Evolutionary conservation across 2,113 vertebrate genomes (phyloP), one percentile per base, ranked within the genome.

Genomic region (Lepisosteus osseus): DNA sequence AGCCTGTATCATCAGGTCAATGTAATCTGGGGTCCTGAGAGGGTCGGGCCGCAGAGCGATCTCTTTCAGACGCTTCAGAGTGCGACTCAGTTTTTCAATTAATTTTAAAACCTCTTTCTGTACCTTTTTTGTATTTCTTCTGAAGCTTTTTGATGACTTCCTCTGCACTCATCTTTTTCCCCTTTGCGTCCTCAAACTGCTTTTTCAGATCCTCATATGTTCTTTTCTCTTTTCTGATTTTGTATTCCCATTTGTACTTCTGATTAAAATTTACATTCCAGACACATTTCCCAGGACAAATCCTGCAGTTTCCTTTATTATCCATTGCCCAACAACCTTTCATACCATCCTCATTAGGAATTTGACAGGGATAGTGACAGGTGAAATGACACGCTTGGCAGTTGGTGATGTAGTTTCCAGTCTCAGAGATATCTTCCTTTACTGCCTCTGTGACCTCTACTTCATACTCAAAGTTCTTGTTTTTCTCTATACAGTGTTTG

Each of bases 391-490:
- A 76, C 1, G 6, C 11, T 8, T n/a, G 15, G 56, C 80, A 81
- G 43, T 75, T 75, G 0, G 55, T 79, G 29, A n/a, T 45, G 2
- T 54, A 69, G 0, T 4, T 0, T 0, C 15, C 8, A 69, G 4
- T 56, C 0, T 1, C 47, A 2, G 0, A 44, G 17, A 78, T 65
- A 3, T 64, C 57, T 1, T 41, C 0, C 29, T 65, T 3, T 17
- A 40, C n/a, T 3, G 43, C 7, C 8, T 68, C 65, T 14, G 47
- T 74, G 7, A 15, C 17, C 3, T 65, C 44, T 2, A 77, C n/a
- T 14, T 78, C 69, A 44, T 71, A 80, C 29, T 77, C 75, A 72
- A 78, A 80, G 63, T 72, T 1, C 45, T 44, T 70, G 71, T 77
- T 80, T 65, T 72, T 71, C 3, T 63, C 63, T 70, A 80, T 61